phyloP scores from a whole-genome alignment of 2,797 vertebrate genomes.

The Agapornis canus region DNA sequence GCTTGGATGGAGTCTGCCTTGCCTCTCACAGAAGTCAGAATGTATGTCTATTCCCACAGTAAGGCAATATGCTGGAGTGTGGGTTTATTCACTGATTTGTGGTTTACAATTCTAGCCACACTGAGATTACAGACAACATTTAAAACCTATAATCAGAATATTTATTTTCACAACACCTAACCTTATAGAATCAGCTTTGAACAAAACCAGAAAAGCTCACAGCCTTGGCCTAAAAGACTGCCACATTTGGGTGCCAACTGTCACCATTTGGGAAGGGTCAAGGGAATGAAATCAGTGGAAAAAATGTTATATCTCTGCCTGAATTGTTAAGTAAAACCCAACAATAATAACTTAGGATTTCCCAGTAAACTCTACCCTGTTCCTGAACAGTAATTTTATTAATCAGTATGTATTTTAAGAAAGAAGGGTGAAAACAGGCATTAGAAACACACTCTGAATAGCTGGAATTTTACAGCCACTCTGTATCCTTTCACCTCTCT shows the following conservation, averaged over 20 bases:
- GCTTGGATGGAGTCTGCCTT: neutral
- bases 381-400: neutral
- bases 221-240: neutral
- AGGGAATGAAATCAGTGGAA: neutral
- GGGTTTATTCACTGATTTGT: neutral
- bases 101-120: neutral
- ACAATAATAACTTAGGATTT: neutral
- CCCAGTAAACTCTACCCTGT: neutral
- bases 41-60: neutral
- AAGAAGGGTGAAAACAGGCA: fast-evolving
- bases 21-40: neutral
- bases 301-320: neutral
- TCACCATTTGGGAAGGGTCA: neutral
- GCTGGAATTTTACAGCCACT: neutral
- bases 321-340: neutral
- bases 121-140: neutral
- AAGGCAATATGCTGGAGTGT: fast-evolving
- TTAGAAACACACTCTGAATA: neutral
- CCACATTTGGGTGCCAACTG: neutral
- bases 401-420: neutral
- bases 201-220: neutral
- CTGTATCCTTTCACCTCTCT: neutral
- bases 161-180: neutral
- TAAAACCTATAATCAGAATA: neutral
- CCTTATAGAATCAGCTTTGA: neutral